Conservation (phyloP, 2,888 invertebrate species). For the Chaitophorus viminalis region DNA sequence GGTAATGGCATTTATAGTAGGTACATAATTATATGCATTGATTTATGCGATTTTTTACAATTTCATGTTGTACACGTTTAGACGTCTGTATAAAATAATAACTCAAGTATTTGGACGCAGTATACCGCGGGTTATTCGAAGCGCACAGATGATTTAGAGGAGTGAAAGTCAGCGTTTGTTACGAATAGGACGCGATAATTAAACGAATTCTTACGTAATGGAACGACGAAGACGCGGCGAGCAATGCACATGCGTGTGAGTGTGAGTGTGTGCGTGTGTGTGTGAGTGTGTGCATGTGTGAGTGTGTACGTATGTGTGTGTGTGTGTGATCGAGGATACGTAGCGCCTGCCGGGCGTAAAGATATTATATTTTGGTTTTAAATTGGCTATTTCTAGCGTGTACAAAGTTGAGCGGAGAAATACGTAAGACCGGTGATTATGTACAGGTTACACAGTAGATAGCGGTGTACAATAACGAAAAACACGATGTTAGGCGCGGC, state of each 20-base stretch:
- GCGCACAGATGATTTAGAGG: background rate
- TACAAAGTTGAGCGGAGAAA: background rate
- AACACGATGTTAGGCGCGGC: background rate
- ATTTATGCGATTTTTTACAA: background rate
- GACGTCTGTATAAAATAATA: background rate
- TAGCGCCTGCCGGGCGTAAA: background rate
- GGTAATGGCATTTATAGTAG: background rate
- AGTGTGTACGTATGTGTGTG: no score
- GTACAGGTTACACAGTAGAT: background rate
- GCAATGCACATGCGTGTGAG: background rate
- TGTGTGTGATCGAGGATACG: background rate
- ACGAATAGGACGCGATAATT: conserved; percentile 23
- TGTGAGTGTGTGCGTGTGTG: no score
- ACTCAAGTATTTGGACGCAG: no score
- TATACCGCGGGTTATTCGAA: background rate
- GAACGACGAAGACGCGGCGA: background rate
- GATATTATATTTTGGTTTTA: background rate
- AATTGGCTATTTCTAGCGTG: background rate
- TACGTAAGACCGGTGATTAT: background rate
- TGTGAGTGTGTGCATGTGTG: no score
- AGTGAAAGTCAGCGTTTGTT: conserved; percentile 19
- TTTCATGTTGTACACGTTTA: background rate
- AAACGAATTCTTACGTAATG: background rate
- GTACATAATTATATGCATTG: background rate
- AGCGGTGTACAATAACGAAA: background rate